Conservation (phyloP, 2,113 vertebrate species). For the Felis chaus region DNA sequence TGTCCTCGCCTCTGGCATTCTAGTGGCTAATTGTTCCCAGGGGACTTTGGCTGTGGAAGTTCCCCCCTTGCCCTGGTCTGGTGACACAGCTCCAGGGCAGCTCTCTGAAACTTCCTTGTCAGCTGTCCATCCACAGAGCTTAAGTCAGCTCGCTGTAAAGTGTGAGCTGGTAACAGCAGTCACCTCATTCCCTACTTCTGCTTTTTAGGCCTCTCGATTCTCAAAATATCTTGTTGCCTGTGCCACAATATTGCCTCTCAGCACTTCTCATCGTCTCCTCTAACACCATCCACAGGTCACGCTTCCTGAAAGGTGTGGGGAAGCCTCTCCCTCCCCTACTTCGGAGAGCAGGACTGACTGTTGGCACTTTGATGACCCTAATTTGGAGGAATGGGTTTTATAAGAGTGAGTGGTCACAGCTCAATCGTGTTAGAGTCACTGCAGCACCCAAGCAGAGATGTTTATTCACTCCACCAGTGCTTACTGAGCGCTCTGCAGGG, state of each 20-base stretch:
- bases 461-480: neutral
- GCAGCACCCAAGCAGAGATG: neutral
- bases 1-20: neutral
- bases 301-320: neutral
- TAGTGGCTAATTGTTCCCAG: neutral
- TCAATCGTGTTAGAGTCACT: neutral
- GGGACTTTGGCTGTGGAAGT: neutral
- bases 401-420: neutral
- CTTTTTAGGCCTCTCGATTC: neutral
- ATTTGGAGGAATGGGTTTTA: neutral
- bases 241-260: neutral
- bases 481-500: neutral
- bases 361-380: neutral
- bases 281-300: neutral
- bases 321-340: neutral
- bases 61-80: rapidly evolving
- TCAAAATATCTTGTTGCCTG: neutral
- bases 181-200: neutral
- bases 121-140: neutral
- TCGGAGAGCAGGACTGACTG: no score
- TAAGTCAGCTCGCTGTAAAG: neutral
- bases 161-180: neutral
- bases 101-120: neutral
- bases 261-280: neutral
- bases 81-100: neutral